Percentiles rank a stretch among this genome's conserved stretches.
Evolutionary conservation across 2,113 vertebrate species (phyloP).

Genomic region (Platycercus adscitus): DNA sequence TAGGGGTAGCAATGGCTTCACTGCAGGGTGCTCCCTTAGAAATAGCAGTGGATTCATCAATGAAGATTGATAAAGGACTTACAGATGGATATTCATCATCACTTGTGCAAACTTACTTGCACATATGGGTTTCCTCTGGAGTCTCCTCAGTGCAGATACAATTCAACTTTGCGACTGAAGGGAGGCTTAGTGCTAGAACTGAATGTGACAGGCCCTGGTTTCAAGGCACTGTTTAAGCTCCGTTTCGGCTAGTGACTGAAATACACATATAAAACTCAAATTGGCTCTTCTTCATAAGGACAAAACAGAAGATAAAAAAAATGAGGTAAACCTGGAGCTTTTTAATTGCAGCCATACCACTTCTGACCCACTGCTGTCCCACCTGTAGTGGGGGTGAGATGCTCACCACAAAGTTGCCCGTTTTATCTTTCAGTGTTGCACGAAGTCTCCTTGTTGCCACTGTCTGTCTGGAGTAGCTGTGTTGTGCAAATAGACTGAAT

Average conservation of each 20-base stretch:
- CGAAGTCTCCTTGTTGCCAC: rapidly evolving
- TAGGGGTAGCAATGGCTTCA: neutral
- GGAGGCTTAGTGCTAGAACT: neutral
- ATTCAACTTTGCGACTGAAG: neutral
- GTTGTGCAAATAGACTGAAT: neutral
- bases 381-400: neutral
- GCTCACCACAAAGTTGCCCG: rapidly evolving
- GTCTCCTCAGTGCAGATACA: neutral
- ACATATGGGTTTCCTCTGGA: neutral
- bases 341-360: neutral
- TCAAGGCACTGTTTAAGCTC: neutral
- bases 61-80: neutral
- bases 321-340: neutral
- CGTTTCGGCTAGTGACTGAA: neutral
- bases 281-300: rapidly evolving
- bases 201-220: neutral
- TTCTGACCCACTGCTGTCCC: neutral
- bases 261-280: neutral
- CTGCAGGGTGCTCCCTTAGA: neutral
- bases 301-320: neutral
- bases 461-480: neutral
- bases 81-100: neutral
- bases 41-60: neutral
- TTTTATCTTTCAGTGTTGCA: rapidly evolving
- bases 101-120: neutral